Percentiles rank a stretch among this genome's conserved stretches.
Conservation (phyloP, 2,888 invertebrate genomes). For the Lasioglossum pauxillum region DNA sequence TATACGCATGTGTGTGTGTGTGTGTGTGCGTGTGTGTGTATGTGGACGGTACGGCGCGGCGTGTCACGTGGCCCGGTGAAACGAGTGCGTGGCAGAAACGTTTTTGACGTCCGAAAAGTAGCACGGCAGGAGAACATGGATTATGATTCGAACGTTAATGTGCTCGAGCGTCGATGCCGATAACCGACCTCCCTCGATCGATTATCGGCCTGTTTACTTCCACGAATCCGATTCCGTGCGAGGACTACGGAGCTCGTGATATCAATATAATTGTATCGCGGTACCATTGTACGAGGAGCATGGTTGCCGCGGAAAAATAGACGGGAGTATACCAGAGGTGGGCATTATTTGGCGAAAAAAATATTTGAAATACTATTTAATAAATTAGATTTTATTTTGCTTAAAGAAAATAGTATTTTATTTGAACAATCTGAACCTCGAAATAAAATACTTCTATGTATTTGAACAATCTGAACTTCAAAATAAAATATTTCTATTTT, state of each 20-base stretch:
- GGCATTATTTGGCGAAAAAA: no score
- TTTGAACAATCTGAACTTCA: no score
- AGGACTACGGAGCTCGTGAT: slow-evolving; percentile 15
- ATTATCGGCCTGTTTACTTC: slow-evolving; percentile 57
- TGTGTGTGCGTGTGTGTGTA: neutral
- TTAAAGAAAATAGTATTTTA: no score
- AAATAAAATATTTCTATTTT: no score
- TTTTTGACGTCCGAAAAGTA: slow-evolving; percentile 38
- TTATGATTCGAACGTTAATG: slow-evolving; percentile 33
- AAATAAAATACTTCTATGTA: no score
- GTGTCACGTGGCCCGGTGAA: slow-evolving; percentile 46
- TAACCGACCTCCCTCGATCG: slow-evolving; percentile 43
- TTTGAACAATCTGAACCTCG: no score
- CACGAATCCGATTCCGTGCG: slow-evolving; percentile 42
- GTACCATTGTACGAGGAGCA: slow-evolving; percentile 8
- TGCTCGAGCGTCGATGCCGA: slow-evolving; percentile 31
- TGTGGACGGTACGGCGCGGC: neutral
- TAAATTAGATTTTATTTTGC: no score
- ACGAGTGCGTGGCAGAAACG: slow-evolving; percentile 53
- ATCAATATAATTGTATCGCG: slow-evolving; percentile 34
- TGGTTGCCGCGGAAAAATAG: slow-evolving; percentile 13
- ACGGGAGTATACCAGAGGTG: neutral
- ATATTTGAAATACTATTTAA: no score
- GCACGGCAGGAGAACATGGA: slow-evolving; percentile 21
- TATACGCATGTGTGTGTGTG: neutral